Evolutionary conservation across 2,888 invertebrate genomes (phyloP).

Genomic region (Mesorhabditis spiculigera): DNA sequence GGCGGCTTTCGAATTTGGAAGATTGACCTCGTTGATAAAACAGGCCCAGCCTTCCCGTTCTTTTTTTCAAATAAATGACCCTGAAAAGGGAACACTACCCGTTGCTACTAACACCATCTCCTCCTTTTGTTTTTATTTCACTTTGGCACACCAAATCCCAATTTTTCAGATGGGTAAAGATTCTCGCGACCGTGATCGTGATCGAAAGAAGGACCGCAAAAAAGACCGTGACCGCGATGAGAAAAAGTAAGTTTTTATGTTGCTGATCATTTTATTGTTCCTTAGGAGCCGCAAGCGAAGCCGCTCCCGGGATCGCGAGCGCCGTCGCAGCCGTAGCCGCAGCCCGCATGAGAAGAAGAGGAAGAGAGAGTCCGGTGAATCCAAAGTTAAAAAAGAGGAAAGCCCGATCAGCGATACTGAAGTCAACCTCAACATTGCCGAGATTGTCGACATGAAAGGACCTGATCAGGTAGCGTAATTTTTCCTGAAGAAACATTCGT

Average conservation of each 20-base stretch:
- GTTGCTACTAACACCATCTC: too few species aligned
- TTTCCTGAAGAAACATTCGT: neutral
- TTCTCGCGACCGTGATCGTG: constrained; percentile 18
- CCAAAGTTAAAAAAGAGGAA: neutral
- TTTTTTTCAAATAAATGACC: too few species aligned
- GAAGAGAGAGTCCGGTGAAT: constrained; percentile 3
- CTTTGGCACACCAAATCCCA: too few species aligned
- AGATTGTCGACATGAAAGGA: constrained; percentile 18
- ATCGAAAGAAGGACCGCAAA: constrained; percentile 22
- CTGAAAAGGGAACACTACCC: too few species aligned
- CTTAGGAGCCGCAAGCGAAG: neutral
- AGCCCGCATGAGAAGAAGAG: constrained; percentile 11
- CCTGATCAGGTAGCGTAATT: neutral
- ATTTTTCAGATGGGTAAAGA: constrained; percentile 18
- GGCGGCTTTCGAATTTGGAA: too few species aligned
- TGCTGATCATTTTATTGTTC: neutral
- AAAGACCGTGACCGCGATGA: constrained; percentile 17
- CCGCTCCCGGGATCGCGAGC: constrained; percentile 1
- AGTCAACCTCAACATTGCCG: constrained; percentile 12
- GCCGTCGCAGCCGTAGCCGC: neutral
- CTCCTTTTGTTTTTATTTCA: too few species aligned
- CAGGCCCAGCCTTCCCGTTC: too few species aligned
- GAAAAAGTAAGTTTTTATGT: constrained; percentile 5
- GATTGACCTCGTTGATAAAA: too few species aligned
- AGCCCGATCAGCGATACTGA: neutral